Evolutionary conservation across 2,113 vertebrate species (phyloP).

Genomic region (Rallus limicola): DNA sequence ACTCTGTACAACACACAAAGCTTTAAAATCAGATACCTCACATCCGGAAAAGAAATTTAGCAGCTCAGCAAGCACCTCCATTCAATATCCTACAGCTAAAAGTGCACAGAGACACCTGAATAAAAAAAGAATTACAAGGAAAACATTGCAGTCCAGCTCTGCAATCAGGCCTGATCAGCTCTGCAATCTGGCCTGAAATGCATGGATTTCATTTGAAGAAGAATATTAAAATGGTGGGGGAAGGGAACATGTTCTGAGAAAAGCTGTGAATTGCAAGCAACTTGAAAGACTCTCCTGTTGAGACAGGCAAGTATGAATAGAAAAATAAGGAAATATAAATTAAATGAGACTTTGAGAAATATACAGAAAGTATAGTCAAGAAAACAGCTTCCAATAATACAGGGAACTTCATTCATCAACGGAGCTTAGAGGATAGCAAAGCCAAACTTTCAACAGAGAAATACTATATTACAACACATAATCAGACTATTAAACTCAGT

Average conservation of each 20-base stretch:
- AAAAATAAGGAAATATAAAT: not conserved
- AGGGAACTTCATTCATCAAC: not conserved
- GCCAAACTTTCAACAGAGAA: slow-evolving; percentile 34
- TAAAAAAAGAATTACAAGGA: not conserved
- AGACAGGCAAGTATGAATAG: not conserved
- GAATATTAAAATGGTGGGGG: not conserved
- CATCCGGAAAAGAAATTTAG: not conserved
- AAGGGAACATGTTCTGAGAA: not conserved
- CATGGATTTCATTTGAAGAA: not conserved
- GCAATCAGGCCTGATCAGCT: not conserved
- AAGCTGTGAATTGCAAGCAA: not conserved
- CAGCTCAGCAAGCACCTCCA: not conserved
- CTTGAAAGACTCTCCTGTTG: not conserved
- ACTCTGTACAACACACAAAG: not conserved
- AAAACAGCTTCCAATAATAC: not conserved
- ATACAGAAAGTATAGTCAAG: not conserved
- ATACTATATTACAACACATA: slow-evolving; percentile 21
- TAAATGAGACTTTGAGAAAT: not conserved
- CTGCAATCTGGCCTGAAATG: not conserved
- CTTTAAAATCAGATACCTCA: not conserved
- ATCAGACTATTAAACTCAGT: not conserved
- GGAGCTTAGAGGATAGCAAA: not conserved
- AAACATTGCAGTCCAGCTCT: not conserved
- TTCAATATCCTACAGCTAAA: not conserved
- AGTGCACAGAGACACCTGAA: not conserved